phyloP scores from a whole-genome alignment of 2,888 invertebrate species.

The Drosophila paramelanica region DNA sequence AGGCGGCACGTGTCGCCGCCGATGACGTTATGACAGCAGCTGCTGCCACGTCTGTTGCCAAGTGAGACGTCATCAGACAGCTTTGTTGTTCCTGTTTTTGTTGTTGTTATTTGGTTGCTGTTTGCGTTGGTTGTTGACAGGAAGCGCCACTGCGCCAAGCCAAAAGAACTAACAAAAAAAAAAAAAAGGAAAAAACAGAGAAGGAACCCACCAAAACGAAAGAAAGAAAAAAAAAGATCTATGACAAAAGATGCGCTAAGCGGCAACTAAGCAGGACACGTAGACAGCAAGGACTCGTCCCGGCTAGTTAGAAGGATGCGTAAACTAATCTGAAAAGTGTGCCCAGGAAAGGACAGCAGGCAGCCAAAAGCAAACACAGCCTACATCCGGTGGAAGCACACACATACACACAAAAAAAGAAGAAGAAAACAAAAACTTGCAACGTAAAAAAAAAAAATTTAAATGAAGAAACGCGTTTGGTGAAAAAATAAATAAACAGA shows the following conservation, averaged over 20 bases:
- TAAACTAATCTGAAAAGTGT: constrained; percentile 81
- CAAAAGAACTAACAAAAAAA: constrained; percentile 28
- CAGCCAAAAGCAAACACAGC: constrained; percentile 65
- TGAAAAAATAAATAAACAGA: constrained; percentile 36
- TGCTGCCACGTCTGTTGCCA: constrained; percentile 57
- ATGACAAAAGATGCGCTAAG: constrained; percentile 66
- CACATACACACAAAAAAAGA: constrained; percentile 4
- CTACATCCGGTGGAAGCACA: constrained; percentile 75
- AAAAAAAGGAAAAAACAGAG: constrained; percentile 26
- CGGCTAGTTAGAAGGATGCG: constrained; percentile 48
- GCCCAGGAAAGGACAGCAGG: constrained; percentile 59
- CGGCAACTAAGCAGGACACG: constrained; percentile 24
- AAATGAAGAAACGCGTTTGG: constrained; percentile 30
- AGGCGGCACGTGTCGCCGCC: constrained; percentile 65
- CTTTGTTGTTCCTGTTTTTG: constrained; percentile 21
- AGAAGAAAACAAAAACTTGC: constrained; percentile 15
- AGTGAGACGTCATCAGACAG: constrained; percentile 58
- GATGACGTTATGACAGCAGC: constrained; percentile 50
- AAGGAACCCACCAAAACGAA: constrained; percentile 8
- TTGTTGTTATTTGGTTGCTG: constrained; percentile 19
- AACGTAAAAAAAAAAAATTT: constrained; percentile 38
- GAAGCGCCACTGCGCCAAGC: constrained; percentile 78
- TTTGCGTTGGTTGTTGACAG: constrained; percentile 55
- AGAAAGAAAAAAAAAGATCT: constrained; percentile 46
- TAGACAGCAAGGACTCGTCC: constrained; percentile 5